Conservation (phyloP, 2,888 invertebrate genomes). For the Elgonia sp. region DNA sequence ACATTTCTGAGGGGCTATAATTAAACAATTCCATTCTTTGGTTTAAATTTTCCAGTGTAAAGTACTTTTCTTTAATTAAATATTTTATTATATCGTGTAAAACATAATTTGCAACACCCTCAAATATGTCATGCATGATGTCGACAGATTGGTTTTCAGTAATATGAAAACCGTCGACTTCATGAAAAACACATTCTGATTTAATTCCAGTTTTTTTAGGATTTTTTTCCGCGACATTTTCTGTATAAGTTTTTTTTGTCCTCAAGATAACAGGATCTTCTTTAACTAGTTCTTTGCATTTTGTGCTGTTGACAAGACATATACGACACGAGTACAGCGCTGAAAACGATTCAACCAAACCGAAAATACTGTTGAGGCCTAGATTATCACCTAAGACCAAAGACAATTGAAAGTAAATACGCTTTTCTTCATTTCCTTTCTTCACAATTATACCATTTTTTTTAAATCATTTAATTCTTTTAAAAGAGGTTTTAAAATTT, state of each 20-base stretch:
- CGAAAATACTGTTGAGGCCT: slow-evolving; percentile 35
- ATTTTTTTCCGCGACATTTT: too few species aligned
- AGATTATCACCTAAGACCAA: slow-evolving; percentile 28
- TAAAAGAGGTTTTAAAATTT: neutral
- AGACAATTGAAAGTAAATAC: slow-evolving; percentile 39
- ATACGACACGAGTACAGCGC: slow-evolving; percentile 28
- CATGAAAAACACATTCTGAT: neutral
- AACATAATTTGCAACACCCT: slow-evolving; percentile 4
- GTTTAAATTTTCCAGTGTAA: neutral
- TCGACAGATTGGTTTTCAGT: neutral
- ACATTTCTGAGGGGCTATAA: neutral
- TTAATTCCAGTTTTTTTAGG: neutral
- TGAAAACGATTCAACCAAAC: slow-evolving; percentile 25
- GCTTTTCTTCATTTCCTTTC: neutral
- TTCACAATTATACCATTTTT: slow-evolving; percentile 10
- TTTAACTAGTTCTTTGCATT: slow-evolving; percentile 3
- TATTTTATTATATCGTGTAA: too few species aligned
- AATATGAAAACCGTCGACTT: neutral
- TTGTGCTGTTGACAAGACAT: neutral
- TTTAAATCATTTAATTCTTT: slow-evolving; percentile 20
- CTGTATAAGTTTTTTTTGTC: too few species aligned
- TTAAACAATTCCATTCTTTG: neutral
- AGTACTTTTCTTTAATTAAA: neutral
- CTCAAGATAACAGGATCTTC: too few species aligned
- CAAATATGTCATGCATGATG: slow-evolving; percentile 1